These are phyloP conservation scores for Ommatoiulus sabulosus DNA, from an alignment of 2,888 invertebrate species.

Conservation along the genomic window DNA sequence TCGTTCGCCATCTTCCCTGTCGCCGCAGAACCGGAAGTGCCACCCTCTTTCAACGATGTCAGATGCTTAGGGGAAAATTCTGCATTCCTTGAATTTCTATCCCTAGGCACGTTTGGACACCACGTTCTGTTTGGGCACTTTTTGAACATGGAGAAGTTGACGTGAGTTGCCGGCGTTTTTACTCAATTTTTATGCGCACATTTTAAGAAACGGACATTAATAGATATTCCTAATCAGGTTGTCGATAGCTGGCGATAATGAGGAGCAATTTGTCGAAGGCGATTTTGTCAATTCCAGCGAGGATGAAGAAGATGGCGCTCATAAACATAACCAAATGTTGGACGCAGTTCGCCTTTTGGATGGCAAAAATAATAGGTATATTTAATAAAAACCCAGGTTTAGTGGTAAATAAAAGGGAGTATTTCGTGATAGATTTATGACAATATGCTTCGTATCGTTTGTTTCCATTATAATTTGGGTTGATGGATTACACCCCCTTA, in stretches of 20 bases:
- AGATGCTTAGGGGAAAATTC: background rate
- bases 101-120: no score
- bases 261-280: background rate
- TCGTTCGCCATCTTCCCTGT: constrained; percentile 59
- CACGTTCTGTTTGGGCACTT: no score
- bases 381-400: background rate
- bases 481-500: no score
- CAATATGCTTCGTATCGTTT: no score
- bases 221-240: background rate
- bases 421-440: no score
- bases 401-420: no score
- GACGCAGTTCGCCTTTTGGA: constrained; percentile 13
- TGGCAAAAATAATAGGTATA: constrained; percentile 37
- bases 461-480: no score
- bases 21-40: constrained; percentile 23
- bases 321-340: constrained; percentile 29
- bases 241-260: background rate
- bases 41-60: background rate
- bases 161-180: background rate
- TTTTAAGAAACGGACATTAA: background rate
- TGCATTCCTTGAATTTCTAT: no score
- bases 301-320: background rate
- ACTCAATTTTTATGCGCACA: background rate
- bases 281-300: background rate
- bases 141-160: background rate